These are phyloP conservation scores for Catocala fraxini DNA, from an alignment of 2,888 invertebrate species.

Conservation along the genomic window DNA sequence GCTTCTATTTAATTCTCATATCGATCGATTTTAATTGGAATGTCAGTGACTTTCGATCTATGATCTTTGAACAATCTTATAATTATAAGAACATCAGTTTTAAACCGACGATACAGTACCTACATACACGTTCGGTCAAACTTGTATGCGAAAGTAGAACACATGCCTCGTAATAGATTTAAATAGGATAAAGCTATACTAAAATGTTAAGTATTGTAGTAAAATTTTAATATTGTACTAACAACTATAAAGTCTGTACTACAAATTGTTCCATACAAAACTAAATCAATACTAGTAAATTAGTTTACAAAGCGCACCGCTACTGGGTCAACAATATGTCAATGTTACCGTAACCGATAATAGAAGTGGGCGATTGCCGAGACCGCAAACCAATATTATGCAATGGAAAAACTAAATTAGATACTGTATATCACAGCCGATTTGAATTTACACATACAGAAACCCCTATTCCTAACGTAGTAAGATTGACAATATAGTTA, in stretches of 20 bases:
- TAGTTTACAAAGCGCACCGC: slow-evolving; percentile 56
- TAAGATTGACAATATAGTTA: slow-evolving; percentile 70
- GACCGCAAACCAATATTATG: slow-evolving; percentile 62
- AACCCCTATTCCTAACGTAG: slow-evolving; percentile 60
- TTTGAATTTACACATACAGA: slow-evolving; percentile 50
- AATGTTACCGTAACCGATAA: slow-evolving; percentile 46
- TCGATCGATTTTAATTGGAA: slow-evolving; percentile 4
- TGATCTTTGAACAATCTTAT: slow-evolving; percentile 1
- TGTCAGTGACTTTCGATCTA: background rate
- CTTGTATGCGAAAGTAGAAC: background rate
- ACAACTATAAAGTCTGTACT: background rate
- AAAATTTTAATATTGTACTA: background rate
- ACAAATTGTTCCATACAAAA: background rate
- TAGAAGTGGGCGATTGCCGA: slow-evolving; percentile 62
- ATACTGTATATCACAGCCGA: slow-evolving; percentile 50
- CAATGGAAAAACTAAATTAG: slow-evolving; percentile 67
- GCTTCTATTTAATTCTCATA: background rate
- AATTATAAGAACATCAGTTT: background rate
- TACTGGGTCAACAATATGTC: slow-evolving; percentile 35
- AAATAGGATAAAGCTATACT: slow-evolving; percentile 1
- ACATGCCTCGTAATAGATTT: background rate
- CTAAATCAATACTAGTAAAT: slow-evolving; percentile 30
- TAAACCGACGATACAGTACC: background rate
- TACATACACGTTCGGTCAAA: background rate
- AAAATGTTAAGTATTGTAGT: slow-evolving; percentile 1